A percentile compares a stretch with the other conserved stretches of the same genome.
phyloP scores from a whole-genome alignment of 2,888 invertebrate species.

The Drosophila neonasuta region DNA sequence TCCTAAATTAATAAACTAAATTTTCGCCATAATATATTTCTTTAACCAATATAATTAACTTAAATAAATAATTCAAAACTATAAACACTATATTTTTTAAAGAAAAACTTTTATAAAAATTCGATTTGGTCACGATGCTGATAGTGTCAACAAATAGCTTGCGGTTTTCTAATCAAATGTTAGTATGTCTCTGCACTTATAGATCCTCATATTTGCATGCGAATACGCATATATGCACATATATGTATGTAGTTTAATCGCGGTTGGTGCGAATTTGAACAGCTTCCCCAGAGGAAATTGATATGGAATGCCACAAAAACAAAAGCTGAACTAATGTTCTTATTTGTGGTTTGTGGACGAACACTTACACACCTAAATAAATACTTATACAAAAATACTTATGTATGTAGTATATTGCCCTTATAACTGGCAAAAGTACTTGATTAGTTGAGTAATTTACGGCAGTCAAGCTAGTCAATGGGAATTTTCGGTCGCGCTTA shows the following conservation, averaged over 20 bases:
- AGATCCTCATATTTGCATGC: not conserved
- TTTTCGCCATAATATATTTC: no score
- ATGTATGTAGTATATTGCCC: not conserved
- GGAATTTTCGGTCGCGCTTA: slow-evolving; percentile 21
- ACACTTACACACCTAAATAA: not conserved
- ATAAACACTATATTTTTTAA: not conserved
- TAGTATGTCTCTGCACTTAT: not conserved
- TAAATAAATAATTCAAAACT: no score
- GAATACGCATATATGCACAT: not conserved
- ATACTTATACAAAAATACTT: not conserved
- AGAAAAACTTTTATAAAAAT: not conserved
- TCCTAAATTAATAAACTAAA: no score
- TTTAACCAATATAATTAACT: no score
- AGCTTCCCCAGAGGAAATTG: slow-evolving; percentile 58
- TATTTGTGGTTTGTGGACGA: slow-evolving; percentile 19
- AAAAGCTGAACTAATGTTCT: slow-evolving; percentile 9
- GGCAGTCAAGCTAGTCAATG: slow-evolving; percentile 29
- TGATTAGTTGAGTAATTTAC: slow-evolving; percentile 35
- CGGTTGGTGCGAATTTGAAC: slow-evolving; percentile 43
- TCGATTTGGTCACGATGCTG: not conserved
- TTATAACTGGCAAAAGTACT: slow-evolving; percentile 3
- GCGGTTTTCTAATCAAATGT: slow-evolving; percentile 14
- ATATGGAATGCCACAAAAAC: slow-evolving; percentile 40
- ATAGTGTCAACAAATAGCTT: not conserved
- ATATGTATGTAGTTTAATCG: slow-evolving; percentile 4